Percentiles rank a stretch among this genome's conserved stretches.
Conservation (phyloP, 2,797 vertebrate species). For the Phyllotis vaccarum region DNA sequence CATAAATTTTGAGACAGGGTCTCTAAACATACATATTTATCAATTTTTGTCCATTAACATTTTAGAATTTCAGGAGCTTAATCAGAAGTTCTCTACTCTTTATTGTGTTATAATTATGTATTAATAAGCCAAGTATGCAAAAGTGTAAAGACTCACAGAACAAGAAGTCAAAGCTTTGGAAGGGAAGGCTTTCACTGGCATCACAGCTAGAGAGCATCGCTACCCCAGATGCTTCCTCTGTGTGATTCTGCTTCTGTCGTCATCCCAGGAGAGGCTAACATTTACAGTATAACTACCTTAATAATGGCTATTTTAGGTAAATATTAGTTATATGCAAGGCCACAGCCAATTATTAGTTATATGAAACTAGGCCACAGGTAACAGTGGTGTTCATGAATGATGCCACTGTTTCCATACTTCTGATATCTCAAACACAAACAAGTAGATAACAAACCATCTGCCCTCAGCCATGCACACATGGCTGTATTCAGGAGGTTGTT, state of each 20-base stretch:
- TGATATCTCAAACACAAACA: neutral
- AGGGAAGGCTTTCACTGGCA: neutral
- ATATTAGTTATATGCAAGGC: neutral
- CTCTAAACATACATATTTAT: neutral
- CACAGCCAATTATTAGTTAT: too few species aligned
- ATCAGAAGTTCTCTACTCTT: neutral
- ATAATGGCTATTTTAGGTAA: slow-evolving; percentile 32
- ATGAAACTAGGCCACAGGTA: neutral
- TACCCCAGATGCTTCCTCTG: neutral
- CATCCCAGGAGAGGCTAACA: slow-evolving; percentile 8
- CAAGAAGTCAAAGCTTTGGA: neutral
- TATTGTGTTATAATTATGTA: neutral
- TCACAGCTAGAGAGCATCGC: neutral
- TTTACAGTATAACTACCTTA: slow-evolving; percentile 46
- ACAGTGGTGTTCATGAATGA: neutral
- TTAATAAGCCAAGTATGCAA: neutral
- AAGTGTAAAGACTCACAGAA: neutral
- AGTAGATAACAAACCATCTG: neutral
- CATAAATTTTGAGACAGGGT: slow-evolving; percentile 29
- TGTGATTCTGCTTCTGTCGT: neutral
- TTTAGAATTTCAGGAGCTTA: slow-evolving; percentile 11
- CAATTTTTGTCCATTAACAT: neutral
- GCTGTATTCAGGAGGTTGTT: neutral
- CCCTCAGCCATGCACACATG: neutral
- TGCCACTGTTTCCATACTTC: slow-evolving; percentile 3